A percentile compares a stretch with the other conserved stretches of the same genome.
Conservation (phyloP, 2,888 invertebrate species). For the Busseola fusca region DNA sequence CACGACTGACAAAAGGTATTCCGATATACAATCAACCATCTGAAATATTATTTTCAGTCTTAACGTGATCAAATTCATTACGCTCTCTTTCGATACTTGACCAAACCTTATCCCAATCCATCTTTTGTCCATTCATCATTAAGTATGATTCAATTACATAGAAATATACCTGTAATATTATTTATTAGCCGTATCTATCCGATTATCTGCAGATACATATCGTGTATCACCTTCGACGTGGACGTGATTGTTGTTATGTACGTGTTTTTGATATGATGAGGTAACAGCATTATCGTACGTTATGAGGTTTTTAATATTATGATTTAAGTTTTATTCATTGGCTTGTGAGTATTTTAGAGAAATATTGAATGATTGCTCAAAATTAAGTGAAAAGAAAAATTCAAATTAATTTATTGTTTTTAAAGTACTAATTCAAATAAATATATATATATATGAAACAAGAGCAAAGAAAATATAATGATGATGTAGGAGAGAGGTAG, state of each 20-base stretch:
- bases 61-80: too few relatives aligned
- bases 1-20: background rate
- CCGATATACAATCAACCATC: background rate
- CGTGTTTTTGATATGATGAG: slow-evolving; percentile 23
- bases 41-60: background rate
- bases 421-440: too few relatives aligned
- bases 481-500: too few relatives aligned
- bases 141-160: background rate
- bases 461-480: too few relatives aligned
- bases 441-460: too few relatives aligned
- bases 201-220: slow-evolving; percentile 4
- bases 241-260: slow-evolving; percentile 15
- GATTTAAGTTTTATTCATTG: background rate
- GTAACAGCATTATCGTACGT: slow-evolving; percentile 16
- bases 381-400: background rate
- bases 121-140: background rate
- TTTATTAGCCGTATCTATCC: background rate
- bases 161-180: background rate
- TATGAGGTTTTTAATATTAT: background rate
- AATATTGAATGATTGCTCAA: background rate
- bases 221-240: slow-evolving; percentile 3
- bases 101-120: background rate
- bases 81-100: background rate
- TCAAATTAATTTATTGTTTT: background rate
- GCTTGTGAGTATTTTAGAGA: background rate